Conservation (phyloP, 2,797 vertebrate species). For the Gallinago stenura region DNA sequence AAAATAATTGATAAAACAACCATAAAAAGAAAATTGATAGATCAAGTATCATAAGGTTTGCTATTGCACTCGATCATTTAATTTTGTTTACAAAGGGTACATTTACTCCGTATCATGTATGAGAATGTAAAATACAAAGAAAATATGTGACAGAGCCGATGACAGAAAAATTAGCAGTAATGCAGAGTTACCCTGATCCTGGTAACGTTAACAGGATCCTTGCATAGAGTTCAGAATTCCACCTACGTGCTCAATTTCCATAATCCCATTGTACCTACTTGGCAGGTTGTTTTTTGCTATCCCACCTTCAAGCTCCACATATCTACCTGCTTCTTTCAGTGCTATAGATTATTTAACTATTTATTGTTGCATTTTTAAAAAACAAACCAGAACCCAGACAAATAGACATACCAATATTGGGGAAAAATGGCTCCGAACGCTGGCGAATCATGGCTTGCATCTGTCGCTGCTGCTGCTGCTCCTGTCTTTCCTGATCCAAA, state of each 20-base stretch:
- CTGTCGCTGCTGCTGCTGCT: constrained; percentile 97
- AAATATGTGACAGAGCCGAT: not conserved
- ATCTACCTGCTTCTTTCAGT: not conserved
- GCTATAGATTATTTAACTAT: not conserved
- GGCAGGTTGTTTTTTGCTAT: not conserved
- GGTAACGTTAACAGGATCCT: not conserved
- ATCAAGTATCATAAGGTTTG: not conserved
- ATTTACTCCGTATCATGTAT: fast-evolving
- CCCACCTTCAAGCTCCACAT: not conserved
- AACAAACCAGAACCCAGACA: not conserved
- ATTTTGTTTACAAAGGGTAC: not conserved
- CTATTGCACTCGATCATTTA: not conserved
- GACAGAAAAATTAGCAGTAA: not conserved
- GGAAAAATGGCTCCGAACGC: constrained; percentile 95
- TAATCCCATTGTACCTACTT: not conserved
- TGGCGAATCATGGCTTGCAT: constrained; percentile 99
- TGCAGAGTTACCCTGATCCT: not conserved
- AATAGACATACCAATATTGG: constrained; percentile 90
- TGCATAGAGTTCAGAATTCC: not conserved
- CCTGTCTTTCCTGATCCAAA: constrained; percentile 96
- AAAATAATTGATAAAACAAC: not conserved
- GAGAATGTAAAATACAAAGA: not conserved
- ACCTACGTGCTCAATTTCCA: not conserved
- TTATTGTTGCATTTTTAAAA: not conserved
- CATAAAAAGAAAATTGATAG: not conserved